A percentile compares a stretch with the other conserved stretches of the same genome.
phyloP scores from a whole-genome alignment of 1,140 invertebrate species.

The Chironomus tepperi region DNA sequence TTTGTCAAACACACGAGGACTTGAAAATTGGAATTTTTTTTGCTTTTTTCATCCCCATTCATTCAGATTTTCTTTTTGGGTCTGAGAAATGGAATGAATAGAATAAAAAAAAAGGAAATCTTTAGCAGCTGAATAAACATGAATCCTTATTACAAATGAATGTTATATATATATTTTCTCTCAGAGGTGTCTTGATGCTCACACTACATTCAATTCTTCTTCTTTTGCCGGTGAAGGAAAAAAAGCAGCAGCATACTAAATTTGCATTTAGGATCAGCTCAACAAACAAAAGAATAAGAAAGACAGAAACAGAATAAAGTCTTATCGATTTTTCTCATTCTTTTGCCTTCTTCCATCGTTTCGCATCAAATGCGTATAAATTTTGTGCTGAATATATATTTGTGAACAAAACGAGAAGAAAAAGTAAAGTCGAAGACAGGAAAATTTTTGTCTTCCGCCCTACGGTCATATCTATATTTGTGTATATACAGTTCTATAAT shows the following conservation, averaged over 20 bases:
- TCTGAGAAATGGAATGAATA: neutral
- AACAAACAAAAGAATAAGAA: slow-evolving; percentile 1
- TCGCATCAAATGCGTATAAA: neutral
- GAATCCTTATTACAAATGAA: neutral
- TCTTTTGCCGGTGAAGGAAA: neutral
- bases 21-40: too few relatives aligned
- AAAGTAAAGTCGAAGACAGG: neutral
- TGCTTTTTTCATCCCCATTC: too few relatives aligned
- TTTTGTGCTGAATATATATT: neutral
- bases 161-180: neutral
- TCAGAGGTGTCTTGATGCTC: too few relatives aligned
- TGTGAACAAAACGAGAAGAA: neutral
- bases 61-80: too few relatives aligned
- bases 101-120: too few relatives aligned
- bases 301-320: neutral
- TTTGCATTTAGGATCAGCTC: slow-evolving; percentile 3
- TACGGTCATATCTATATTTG: neutral
- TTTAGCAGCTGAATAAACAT: slow-evolving; percentile 1
- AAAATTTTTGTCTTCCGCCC: neutral
- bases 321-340: neutral
- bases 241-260: neutral
- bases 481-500: too few relatives aligned
- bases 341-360: neutral
- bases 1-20: too few relatives aligned
- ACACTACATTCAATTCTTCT: too few relatives aligned